These are phyloP conservation scores for Alligator sinensis DNA, from an alignment of 2,113 vertebrate genomes.

Conservation along the genomic window DNA sequence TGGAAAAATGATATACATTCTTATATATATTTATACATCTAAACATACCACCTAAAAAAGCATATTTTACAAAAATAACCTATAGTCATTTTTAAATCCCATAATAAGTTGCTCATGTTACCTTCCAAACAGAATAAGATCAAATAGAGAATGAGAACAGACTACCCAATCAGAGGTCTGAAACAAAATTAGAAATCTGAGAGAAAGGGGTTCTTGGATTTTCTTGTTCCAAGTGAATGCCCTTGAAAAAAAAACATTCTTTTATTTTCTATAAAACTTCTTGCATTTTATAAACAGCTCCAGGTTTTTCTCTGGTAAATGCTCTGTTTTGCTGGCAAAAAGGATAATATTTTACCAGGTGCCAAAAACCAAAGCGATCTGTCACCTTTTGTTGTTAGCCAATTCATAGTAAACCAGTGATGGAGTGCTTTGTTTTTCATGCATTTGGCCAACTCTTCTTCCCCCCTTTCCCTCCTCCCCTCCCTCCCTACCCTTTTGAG, in stretches of 20 bases:
- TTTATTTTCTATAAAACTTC: neutral
- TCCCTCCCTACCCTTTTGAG: neutral
- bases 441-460: neutral
- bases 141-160: neutral
- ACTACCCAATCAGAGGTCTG: neutral
- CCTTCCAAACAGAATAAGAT: no score
- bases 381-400: neutral
- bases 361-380: neutral
- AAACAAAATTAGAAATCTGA: neutral
- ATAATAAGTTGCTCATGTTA: neutral
- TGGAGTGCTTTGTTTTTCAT: neutral
- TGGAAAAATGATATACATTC: neutral
- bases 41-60: neutral
- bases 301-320: neutral
- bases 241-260: neutral
- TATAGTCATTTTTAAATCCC: neutral
- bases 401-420: neutral
- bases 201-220: neutral
- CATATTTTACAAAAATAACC: neutral
- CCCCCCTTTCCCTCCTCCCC: neutral
- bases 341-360: neutral
- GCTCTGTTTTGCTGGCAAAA: neutral
- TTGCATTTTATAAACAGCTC: neutral
- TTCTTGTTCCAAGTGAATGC: neutral
- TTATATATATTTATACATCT: neutral